Evolutionary conservation across 2,888 invertebrate genomes (phyloP).

Genomic region (Trilocha varians): DNA sequence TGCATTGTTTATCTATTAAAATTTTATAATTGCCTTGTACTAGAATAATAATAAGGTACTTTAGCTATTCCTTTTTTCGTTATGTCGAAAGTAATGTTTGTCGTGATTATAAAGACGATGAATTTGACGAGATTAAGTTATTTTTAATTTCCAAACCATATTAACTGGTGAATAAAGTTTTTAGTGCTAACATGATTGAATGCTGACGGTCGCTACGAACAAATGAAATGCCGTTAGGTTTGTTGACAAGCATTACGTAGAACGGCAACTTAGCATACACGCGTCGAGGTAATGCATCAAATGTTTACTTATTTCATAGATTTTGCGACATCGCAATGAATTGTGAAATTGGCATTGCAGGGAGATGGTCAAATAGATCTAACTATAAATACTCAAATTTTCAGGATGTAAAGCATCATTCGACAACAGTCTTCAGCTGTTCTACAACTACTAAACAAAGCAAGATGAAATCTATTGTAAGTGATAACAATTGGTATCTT

Average conservation of each 20-base stretch:
- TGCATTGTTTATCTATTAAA: too few species aligned
- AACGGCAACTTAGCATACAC: constrained; percentile 50
- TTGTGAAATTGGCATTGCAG: constrained; percentile 53
- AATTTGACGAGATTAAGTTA: too few species aligned
- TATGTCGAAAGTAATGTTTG: too few species aligned
- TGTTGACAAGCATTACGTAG: constrained; percentile 61
- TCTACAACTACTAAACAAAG: constrained; percentile 31
- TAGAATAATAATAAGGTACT: too few species aligned
- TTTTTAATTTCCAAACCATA: too few species aligned
- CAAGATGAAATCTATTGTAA: constrained; percentile 67
- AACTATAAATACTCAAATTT: constrained; percentile 62
- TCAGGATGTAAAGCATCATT: constrained; percentile 56
- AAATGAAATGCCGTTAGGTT: constrained; percentile 54
- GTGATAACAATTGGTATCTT: constrained; percentile 22
- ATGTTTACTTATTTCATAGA: constrained; percentile 69
- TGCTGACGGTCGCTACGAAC: constrained; percentile 39
- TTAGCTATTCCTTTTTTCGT: too few species aligned
- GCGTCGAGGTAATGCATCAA: constrained; percentile 59
- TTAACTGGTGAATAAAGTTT: constrained; percentile 18
- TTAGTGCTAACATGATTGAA: constrained; percentile 21
- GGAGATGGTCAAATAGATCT: constrained; percentile 50
- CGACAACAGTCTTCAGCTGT: constrained; percentile 38
- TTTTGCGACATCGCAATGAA: constrained; percentile 58
- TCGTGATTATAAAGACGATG: too few species aligned
- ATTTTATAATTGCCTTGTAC: too few species aligned